Base-by-base conservation (phyloP, 2,797 vertebrate species). In the Aphelocoma californica region DNA sequence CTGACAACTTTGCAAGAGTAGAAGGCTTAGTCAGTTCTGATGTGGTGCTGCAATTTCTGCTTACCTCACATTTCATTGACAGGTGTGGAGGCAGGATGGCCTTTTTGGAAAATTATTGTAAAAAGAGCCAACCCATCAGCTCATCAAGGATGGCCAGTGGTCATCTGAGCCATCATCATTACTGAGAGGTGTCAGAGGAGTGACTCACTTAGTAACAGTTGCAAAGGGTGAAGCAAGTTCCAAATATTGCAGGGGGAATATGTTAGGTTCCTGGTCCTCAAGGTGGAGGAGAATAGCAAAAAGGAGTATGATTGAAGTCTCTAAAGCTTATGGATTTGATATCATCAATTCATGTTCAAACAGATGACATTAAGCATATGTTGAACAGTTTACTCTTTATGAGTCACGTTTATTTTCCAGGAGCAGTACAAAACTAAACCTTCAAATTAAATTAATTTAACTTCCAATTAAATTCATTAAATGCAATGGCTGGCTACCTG, bases 51-150 rank as follows among this genome's bases (percentile, higher is more conserved):
- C 34, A 53, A 9, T 24, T 54, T 74, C 19, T 57, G 32, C 19
- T 48, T 21, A 10, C 20, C 23, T 81, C 8, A 19, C 29, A 13
- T 69, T 81, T 84, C 11, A 18, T 2, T 73, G 29, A 12, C 28
- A 38, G 21, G 9, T 79, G 24, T 48, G 54, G 51, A 79, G 45
- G 21, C 36, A 8, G 7, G 23, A 18, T 69, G 24, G 24, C 12
- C 9, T 42, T 58, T 86, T 36, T 45, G 13, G 71, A 70, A 93
- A 89, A 84, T 21, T 1, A 7, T 64, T 48, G 14, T 79, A 38
- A 65, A 83, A 38, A 0, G 0, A 47, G 7, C 18, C 14, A 82
- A 7, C 4, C 7, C 7, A 29, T 81, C 19, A 51, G 4, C 17
- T 53, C 13, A 10, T 51, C 29, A n/a, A 32, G n/a, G 32, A 20